phyloP scores from a whole-genome alignment of 2,888 invertebrate genomes.

The Chloroclysta siterata region DNA sequence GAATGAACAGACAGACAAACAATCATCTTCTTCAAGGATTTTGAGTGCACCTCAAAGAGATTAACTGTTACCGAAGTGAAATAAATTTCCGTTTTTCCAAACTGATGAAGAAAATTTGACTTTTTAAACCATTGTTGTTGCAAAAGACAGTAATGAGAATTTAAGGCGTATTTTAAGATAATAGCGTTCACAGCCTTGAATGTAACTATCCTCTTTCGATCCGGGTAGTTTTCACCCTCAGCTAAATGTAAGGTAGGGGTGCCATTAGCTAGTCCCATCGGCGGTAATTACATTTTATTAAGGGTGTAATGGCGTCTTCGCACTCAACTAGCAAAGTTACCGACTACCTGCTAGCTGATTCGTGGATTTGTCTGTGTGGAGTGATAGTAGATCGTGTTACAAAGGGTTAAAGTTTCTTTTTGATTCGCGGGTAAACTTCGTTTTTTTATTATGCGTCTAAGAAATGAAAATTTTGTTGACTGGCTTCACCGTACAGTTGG shows the following conservation, averaged over 20 bases:
- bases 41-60: too few species aligned
- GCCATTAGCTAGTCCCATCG: conserved; percentile 18
- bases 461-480: too few species aligned
- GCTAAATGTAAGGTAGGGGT: conserved; percentile 15
- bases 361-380: background rate
- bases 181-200: background rate
- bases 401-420: background rate
- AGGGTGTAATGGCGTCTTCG: conserved; percentile 23
- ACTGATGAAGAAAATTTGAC: too few species aligned
- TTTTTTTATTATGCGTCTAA: too few species aligned
- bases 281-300: conserved; percentile 33
- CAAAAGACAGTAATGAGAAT: too few species aligned
- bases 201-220: conserved; percentile 6
- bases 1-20: too few species aligned
- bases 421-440: too few species aligned
- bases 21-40: too few species aligned
- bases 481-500: too few species aligned
- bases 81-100: too few species aligned
- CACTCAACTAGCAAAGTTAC: conserved; percentile 30
- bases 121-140: too few species aligned
- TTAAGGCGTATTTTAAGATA: background rate
- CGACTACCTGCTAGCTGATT: background rate
- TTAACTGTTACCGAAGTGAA: too few species aligned
- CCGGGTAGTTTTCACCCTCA: conserved; percentile 14
- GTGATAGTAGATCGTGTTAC: background rate